These are phyloP conservation scores for Podiceps cristatus DNA, from an alignment of 2,113 vertebrate species.

Conservation along the genomic window DNA sequence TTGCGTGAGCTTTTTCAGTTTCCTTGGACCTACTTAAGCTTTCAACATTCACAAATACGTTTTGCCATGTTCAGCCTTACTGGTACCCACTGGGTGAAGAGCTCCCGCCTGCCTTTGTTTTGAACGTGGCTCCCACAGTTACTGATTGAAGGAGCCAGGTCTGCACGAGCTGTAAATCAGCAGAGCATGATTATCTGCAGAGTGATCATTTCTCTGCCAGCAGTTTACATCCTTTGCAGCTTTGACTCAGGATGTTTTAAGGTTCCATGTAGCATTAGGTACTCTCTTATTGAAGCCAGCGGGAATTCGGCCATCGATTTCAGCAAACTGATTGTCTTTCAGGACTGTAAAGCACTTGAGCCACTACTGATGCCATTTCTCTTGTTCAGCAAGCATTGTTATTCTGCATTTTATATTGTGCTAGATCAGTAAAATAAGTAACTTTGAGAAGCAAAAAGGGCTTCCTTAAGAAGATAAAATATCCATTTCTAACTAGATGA, in stretches of 20 bases:
- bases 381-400: neutral
- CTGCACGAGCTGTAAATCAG: neutral
- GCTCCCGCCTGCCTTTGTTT: neutral
- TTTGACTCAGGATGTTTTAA: neutral
- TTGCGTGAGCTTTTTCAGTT: neutral
- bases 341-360: neutral
- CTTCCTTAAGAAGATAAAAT: neutral
- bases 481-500: neutral
- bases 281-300: neutral
- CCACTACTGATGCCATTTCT: neutral
- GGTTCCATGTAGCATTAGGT: neutral
- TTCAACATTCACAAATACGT: accelerated
- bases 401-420: neutral
- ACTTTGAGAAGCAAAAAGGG: neutral
- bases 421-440: neutral
- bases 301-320: neutral
- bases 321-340: neutral
- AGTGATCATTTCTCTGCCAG: neutral
- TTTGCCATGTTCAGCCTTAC: neutral
- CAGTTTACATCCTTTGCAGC: neutral
- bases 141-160: neutral
- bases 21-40: neutral
- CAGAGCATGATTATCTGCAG: neutral
- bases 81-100: neutral
- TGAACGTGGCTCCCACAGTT: neutral